Conservation (phyloP, 2,113 vertebrate species). For the Microcebus ravelobensis region DNA sequence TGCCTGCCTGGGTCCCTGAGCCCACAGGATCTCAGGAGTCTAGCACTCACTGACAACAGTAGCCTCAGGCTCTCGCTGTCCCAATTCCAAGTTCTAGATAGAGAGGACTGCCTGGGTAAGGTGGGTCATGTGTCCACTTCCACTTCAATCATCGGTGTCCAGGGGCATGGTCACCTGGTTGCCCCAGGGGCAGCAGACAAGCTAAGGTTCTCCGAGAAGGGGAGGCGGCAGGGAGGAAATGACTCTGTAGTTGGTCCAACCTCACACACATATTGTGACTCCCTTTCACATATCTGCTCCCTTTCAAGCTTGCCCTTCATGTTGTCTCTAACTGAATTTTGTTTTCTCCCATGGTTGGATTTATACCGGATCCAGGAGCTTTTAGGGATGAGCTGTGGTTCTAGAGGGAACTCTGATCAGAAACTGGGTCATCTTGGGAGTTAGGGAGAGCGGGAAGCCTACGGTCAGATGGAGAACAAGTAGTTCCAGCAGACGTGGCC, state of each 20-base stretch:
- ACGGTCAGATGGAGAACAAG: background rate
- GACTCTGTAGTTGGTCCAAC: background rate
- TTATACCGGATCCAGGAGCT: background rate
- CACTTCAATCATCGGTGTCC: background rate
- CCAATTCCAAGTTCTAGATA: background rate
- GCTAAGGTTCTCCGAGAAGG: background rate
- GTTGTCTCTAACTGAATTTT: background rate
- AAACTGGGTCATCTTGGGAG: background rate
- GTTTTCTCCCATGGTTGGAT: background rate
- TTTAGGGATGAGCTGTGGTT: background rate
- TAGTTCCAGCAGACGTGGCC: background rate
- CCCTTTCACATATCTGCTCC: too few relatives aligned
- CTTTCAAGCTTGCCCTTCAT: background rate
- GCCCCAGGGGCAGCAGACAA: background rate
- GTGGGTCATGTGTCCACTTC: background rate
- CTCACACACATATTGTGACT: background rate
- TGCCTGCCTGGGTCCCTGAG: background rate
- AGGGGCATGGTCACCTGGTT: background rate
- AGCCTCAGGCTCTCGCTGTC: background rate
- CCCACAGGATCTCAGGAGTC: background rate
- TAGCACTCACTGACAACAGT: too few relatives aligned
- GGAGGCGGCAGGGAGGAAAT: background rate
- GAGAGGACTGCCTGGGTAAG: background rate
- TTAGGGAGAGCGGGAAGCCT: background rate
- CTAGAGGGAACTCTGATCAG: background rate